phyloP scores from a whole-genome alignment of 2,888 invertebrate species.

The Coenonympha arcania region DNA sequence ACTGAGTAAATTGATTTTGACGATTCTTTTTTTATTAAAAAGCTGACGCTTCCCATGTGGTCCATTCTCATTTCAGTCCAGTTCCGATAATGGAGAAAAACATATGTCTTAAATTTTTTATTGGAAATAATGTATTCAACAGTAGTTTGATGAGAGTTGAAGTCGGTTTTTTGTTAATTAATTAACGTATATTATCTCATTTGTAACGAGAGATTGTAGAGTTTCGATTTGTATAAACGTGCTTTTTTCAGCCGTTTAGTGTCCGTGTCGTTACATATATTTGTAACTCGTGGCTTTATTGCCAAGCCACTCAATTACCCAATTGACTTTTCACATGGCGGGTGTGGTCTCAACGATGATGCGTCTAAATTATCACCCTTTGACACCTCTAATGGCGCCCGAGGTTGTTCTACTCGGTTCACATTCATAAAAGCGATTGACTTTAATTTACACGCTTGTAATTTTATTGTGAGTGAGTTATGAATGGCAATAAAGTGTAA shows the following conservation, averaged over 20 bases:
- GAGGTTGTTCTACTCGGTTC: constrained; percentile 41
- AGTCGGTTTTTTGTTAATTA: no score
- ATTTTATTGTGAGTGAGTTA: constrained; percentile 5
- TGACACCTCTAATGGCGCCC: constrained; percentile 44
- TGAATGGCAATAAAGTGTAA: neutral
- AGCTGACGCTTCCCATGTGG: no score
- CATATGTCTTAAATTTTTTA: no score
- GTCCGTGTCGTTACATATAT: constrained; percentile 11
- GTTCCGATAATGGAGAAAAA: no score
- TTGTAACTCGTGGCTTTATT: constrained; percentile 5
- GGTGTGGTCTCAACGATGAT: constrained; percentile 51
- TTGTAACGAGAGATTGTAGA: no score
- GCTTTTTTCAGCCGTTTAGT: neutral
- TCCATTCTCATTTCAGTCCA: no score
- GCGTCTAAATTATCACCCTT: constrained; percentile 46
- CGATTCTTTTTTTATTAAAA: no score
- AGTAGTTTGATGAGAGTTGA: no score
- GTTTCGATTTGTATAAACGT: neutral
- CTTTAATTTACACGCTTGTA: constrained; percentile 11
- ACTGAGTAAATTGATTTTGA: no score
- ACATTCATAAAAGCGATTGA: constrained; percentile 32
- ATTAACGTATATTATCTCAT: no score
- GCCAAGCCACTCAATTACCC: constrained; percentile 40
- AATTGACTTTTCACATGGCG: constrained; percentile 49
- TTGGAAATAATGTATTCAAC: no score